These are phyloP conservation scores for Gallinago jamesoni DNA, from an alignment of 2,113 vertebrate species.

Conservation along the genomic window DNA sequence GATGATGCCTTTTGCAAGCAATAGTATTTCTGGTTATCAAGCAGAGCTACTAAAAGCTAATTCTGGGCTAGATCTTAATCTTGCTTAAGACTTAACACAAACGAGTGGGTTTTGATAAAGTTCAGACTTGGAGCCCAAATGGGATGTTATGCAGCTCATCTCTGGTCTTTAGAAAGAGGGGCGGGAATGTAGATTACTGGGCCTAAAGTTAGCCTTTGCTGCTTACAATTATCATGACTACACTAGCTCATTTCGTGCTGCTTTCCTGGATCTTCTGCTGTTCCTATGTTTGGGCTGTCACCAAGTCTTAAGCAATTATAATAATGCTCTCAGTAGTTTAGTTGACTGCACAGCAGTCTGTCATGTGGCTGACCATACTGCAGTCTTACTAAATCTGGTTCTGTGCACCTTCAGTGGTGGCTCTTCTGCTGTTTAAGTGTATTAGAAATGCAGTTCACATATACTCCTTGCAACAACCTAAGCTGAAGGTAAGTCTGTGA, in stretches of 20 bases:
- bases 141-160: not conserved
- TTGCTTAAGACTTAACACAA: not conserved
- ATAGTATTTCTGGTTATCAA: not conserved
- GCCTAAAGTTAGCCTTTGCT: not conserved
- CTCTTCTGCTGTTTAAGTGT: not conserved
- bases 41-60: not conserved
- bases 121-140: not conserved
- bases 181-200: not conserved
- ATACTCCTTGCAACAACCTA: too few relatives aligned
- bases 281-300: not conserved
- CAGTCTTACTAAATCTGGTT: accelerated
- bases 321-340: accelerated
- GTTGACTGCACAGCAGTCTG: not conserved
- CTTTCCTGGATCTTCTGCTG: not conserved
- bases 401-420: not conserved
- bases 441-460: too few relatives aligned
- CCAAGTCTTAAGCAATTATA: not conserved
- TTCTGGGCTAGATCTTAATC: not conserved
- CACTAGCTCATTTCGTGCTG: not conserved
- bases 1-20: not conserved
- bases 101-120: not conserved
- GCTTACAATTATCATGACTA: not conserved
- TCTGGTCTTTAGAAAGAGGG: not conserved
- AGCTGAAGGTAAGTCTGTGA: slow-evolving; percentile 29
- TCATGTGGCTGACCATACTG: not conserved